Base-by-base conservation (phyloP, 1,140 invertebrate genomes). In the Halictus rubicundus region DNA sequence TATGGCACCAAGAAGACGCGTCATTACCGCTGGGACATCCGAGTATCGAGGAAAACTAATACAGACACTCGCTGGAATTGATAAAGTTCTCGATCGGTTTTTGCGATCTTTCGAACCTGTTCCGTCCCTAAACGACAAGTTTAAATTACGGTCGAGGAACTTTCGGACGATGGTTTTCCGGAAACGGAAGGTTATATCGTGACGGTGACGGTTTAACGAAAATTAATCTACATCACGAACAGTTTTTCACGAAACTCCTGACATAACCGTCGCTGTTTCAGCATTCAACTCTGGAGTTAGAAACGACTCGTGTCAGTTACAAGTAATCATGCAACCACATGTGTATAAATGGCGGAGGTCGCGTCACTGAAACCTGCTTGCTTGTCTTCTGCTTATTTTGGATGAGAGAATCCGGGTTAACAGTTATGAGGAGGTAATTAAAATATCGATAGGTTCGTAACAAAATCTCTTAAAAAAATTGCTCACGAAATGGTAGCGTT, bases 1-100 rank as follows among this genome's bases (percentile, higher is more conserved):
- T 86, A 86, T 86, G 84, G 73, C 52, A 83, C 70, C 74, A 39
- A 61, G 68, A 85, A 66, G 68, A 79, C 68, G 57, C 75, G 84
- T 81, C 72, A 80, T 86, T 85, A 85, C 70, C 78, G 75, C 61
- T 57, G 75, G 73, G 80, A 85, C 60, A 63, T 75, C 78, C 57
- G 65, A 74, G 27, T 60, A 73, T 60, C 39, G 68, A 37, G 60
- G 46, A 60, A 82, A 82, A 81, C 61, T 86, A 72, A 82, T 77
- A 76, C 60, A 73, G 73, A 80, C 64, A 64, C 74, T 73, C 72
- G 32, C 60, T 73, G n/a, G 64, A 73, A 85, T 68, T 77, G 72
- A 86, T 73, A 80, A 64, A 83, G 82, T 63, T 85, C 72, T 72
- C 59, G 42, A 46, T 63, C 60, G 21, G 42, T 46, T 76, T 52